These are phyloP conservation scores for Suncus etruscus DNA, from an alignment of 2,113 vertebrate genomes.

Conservation along the genomic window DNA sequence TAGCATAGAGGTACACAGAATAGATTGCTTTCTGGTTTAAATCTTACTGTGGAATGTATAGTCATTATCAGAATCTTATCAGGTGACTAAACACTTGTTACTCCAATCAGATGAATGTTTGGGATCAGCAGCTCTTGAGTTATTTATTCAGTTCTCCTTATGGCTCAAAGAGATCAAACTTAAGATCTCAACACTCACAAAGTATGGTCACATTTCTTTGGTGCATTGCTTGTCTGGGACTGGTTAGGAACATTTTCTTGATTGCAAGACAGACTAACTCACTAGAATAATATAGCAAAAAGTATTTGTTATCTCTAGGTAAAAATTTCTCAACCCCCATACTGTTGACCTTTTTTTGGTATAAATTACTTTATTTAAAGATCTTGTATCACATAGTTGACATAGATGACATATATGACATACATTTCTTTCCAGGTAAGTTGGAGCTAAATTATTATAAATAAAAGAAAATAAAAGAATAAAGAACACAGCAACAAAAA, in stretches of 20 bases:
- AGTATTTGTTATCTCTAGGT: neutral
- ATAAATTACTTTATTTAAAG: too few species aligned
- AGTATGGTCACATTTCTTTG: slow-evolving; percentile 23
- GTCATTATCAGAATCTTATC: neutral
- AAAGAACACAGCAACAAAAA: too few species aligned
- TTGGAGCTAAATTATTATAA: too few species aligned
- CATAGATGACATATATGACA: too few species aligned
- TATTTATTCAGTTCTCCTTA: neutral
- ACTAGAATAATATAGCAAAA: slow-evolving; percentile 45
- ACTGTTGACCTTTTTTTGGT: neutral
- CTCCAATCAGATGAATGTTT: neutral
- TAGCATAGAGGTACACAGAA: neutral
- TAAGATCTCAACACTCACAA: neutral
- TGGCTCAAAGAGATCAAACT: slow-evolving; percentile 8
- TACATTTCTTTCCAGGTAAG: too few species aligned
- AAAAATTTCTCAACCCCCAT: neutral
- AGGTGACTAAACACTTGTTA: neutral
- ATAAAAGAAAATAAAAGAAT: too few species aligned
- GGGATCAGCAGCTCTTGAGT: neutral
- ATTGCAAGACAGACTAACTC: slow-evolving; percentile 41
- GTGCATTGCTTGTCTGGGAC: neutral
- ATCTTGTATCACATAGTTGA: too few species aligned
- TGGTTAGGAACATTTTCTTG: slow-evolving; percentile 32
- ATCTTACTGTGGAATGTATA: neutral
- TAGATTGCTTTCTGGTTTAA: neutral